Evolutionary conservation across 2,888 invertebrate genomes (phyloP), one percentile per base, ranked within the genome.

Genomic region (Hypolimnas misippus): DNA sequence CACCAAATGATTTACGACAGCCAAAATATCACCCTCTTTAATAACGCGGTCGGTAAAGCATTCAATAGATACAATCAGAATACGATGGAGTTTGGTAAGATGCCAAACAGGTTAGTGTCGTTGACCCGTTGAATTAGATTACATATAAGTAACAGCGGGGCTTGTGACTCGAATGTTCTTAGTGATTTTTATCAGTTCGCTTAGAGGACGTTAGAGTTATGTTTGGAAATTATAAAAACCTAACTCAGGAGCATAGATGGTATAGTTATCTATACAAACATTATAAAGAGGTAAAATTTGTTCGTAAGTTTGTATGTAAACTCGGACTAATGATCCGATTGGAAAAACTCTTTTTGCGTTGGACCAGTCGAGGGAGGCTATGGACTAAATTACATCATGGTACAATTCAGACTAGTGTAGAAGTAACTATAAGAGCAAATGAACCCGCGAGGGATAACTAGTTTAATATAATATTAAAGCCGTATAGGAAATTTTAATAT

Each of bases 81-180:
- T 63, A 65, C 61, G 57, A 66, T 70, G 71, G 67, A 62, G 70
- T 67, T 69, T 73, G 70, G 72, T 73, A 52, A 68, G 71, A 71
- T 71, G 73, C 74, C 75, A 72, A 75, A 72, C 75, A 67, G 71
- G 74, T 75, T 67, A 67, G 40, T 62, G 73, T 73, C 75, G 61
- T 70, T 68, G 76, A 75, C 73, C 76, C 66, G 12, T 17, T 66
- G 68, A 73, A 70, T 73, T 72, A 67, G 72, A 73, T 73, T 72
- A 72, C 69, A 67, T 69, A 73, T 73, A 73, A 71, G 68, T 71
- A 68, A 69, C 65, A 66, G 56, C 46, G 29, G 55, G 21, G 14
- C 49, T 16, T 63, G 62, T 57, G 64, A 62, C 70, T 69, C 66
- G 73, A 72, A 67, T 68, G 63, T 72, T 69, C 57, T 64, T 64